phyloP scores from a whole-genome alignment of 2,888 invertebrate species.

The Adelognathus sp. region DNA sequence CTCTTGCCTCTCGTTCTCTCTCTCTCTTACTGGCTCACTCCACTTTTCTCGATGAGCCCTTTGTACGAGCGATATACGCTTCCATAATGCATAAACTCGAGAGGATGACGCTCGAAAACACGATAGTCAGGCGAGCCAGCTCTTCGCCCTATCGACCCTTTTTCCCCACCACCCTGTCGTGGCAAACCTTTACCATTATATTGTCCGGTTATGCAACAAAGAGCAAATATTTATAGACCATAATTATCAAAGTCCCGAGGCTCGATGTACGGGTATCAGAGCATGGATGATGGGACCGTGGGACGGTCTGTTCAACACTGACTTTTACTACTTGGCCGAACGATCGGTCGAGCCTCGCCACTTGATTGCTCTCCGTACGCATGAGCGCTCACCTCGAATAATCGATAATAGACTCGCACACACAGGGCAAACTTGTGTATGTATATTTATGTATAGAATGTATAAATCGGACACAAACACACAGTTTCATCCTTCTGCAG shows the following conservation, averaged over 20 bases:
- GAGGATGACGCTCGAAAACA: slow-evolving; percentile 15
- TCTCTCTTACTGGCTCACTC: background rate
- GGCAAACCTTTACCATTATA: background rate
- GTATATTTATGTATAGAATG: background rate
- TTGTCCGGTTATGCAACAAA: background rate
- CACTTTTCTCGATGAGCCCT: slow-evolving; percentile 4
- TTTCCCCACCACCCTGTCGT: background rate
- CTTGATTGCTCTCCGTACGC: slow-evolving; percentile 52
- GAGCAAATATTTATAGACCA: background rate
- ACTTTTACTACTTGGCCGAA: slow-evolving; percentile 48
- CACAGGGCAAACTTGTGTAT: background rate
- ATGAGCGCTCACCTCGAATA: slow-evolving; percentile 12
- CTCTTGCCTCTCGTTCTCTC: background rate
- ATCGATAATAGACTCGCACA: slow-evolving; percentile 46
- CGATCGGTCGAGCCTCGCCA: slow-evolving; percentile 44
- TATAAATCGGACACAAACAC: background rate
- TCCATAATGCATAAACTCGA: slow-evolving; percentile 48
- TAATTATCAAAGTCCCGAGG: background rate
- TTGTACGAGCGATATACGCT: slow-evolving; percentile 32
- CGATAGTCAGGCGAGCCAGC: background rate
- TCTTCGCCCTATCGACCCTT: background rate
- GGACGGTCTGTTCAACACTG: slow-evolving; percentile 12
- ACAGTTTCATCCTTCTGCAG: background rate
- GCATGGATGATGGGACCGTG: background rate
- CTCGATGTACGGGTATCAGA: background rate